Base-by-base conservation (phyloP, 2,888 invertebrate genomes). In the Gnatocerus cornutus region DNA sequence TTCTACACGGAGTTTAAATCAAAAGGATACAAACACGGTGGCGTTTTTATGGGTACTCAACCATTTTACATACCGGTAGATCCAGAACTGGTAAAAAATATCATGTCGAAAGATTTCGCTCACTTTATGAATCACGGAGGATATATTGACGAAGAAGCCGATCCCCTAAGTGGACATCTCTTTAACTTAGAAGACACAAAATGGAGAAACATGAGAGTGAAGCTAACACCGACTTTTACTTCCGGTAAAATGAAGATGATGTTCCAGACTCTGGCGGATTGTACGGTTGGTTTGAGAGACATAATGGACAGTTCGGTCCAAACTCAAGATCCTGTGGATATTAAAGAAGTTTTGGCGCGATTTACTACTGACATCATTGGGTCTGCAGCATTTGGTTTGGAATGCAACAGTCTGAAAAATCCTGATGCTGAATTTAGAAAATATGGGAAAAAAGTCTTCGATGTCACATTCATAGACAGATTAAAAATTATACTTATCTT, bases 231-330 rank as follows among this genome's bases (percentile, higher is more conserved):
- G 0, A 87, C 89, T 0, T 92, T 92, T 76, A 88, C 91, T 0
- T 87, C 90, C 0, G 90, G 89, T 2, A 91, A 90, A 80, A 84
- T 92, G 71, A 92, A 90, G 79, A 86, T 84, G 13, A 90, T 67
- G 67, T 67, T 67, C 30, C 39, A 67, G 8, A 67, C 53, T 14
- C 16, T 58, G 7, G 41, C 29, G 7, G 69, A 64, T 12, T 88
- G 90, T 58, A 87, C 87, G 0, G 81, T 85, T 3, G 85, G 87
- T 56, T 83, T 90, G 33, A 78, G 86, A 9, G 77, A 82, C 2
- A 85, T 88, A 50, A 84, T 88, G 6, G 81, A 85, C 10, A 37
- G 79, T 68, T 68, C 85, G 64, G 66, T 80, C 0, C 83, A 84
- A 3, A 21, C 1, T 0, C 79, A 77, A n/a, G 65, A 77, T 30